Evolutionary conservation across 1,140 invertebrate species (phyloP), one percentile per base, ranked within the genome.

Genomic region (Brachionus angularis): DNA sequence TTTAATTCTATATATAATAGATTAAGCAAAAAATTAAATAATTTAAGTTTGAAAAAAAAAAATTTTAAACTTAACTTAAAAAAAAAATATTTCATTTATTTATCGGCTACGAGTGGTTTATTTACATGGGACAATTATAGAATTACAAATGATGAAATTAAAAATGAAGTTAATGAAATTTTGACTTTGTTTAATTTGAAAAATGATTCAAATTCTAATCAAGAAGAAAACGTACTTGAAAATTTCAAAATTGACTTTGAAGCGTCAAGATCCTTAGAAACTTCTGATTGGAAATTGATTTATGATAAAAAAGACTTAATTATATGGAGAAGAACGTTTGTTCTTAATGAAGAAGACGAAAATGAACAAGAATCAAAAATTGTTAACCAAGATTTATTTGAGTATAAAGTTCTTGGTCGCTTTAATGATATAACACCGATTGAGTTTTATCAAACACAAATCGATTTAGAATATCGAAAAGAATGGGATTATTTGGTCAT

Each of bases 71-170:
- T 58, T 39, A n/a, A n/a, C 39, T 58, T 58, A 7, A 58, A 42
- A 12, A 16, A 23, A 33, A 58, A 58, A 36, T 25, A 67, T 33
- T 67, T 67, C 14, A n/a, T 33, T 18, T 31, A 39, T 16, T 33
- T 67, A 14, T 46, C 62, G 47, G 42, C 62, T 10, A 23, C 34
- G 39, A 18, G 62, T 23, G 53, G 53, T 39, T n/a, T 67, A 12
- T 67, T 67, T 31, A 67, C 42, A 21, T 67, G 62, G 62, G 62
- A 67, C 21, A 42, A 67, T n/a, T 50, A 67, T 47, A 46, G 36
- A 67, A 25, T 67, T 21, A 34, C n/a, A 14, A 10, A 67, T 31
- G 27, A 47, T 33, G 42, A 67, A 12, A 50, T 67, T 14, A 67
- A 50, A 31, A 31, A 46, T 50, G 62, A 67, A 47, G 62, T 67